phyloP scores from a whole-genome alignment of 2,113 vertebrate species.

The Diadophis punctatus region DNA sequence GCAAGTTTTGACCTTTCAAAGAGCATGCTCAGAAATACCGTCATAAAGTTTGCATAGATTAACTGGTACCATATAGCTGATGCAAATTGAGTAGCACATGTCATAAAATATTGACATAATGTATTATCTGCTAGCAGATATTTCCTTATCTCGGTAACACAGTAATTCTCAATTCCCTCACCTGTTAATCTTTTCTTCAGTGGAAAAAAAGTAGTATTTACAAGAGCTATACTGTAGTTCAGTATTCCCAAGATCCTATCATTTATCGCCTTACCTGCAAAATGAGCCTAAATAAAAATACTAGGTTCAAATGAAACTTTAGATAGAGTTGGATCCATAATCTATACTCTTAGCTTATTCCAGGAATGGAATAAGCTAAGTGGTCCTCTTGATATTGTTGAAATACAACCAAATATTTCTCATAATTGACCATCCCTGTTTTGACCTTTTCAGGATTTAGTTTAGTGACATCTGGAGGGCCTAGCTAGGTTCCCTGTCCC shows the following conservation, averaged over 20 bases:
- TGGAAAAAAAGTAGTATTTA: neutral
- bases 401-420: neutral
- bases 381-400: neutral
- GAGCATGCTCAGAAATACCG: neutral
- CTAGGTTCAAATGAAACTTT: neutral
- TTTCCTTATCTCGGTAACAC: neutral
- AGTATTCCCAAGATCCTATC: neutral
- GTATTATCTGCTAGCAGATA: neutral
- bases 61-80: neutral
- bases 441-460: neutral
- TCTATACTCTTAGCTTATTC: neutral
- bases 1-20: neutral
- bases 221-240: neutral
- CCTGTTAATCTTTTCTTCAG: neutral
- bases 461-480: neutral
- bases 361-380: neutral
- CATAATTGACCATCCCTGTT: neutral
- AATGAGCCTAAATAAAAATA: neutral
- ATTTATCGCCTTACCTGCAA: neutral
- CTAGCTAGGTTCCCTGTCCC: neutral
- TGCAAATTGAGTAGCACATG: neutral
- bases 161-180: neutral
- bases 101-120: neutral
- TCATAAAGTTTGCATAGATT: neutral
- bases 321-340: neutral